phyloP scores from a whole-genome alignment of 2,797 vertebrate genomes.

The Poeciliopsis paucimaculata region DNA sequence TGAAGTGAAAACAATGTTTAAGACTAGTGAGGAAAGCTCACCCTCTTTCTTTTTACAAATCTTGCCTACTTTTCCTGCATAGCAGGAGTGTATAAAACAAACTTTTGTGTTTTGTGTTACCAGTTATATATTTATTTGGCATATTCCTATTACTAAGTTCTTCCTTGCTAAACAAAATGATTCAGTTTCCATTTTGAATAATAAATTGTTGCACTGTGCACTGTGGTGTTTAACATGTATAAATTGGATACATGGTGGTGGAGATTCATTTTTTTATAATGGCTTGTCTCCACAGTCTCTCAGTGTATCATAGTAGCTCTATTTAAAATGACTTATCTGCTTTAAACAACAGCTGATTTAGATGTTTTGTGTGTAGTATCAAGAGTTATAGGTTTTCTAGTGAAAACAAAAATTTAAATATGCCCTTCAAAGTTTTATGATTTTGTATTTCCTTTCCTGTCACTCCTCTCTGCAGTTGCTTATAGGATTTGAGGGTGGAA shows the following conservation, averaged over 20 bases:
- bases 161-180: neutral
- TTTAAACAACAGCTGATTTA: neutral
- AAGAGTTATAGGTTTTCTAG: neutral
- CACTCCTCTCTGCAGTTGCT: constrained; percentile 82
- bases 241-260: neutral
- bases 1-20: neutral
- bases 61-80: neutral
- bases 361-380: neutral
- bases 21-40: neutral
- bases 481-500: constrained; percentile 96
- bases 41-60: neutral
- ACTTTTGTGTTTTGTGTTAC: neutral
- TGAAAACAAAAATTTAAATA: neutral
- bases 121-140: neutral
- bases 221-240: neutral
- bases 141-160: neutral
- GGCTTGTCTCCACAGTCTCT: neutral
- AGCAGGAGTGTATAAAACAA: neutral
- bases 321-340: neutral
- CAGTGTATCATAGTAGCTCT: neutral
- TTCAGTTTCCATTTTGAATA: neutral
- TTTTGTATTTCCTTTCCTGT: neutral
- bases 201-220: neutral
- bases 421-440: neutral
- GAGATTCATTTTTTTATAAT: neutral